Base-by-base conservation (phyloP, 2,888 invertebrate genomes). In the Marasmarcha lunaedactyla region DNA sequence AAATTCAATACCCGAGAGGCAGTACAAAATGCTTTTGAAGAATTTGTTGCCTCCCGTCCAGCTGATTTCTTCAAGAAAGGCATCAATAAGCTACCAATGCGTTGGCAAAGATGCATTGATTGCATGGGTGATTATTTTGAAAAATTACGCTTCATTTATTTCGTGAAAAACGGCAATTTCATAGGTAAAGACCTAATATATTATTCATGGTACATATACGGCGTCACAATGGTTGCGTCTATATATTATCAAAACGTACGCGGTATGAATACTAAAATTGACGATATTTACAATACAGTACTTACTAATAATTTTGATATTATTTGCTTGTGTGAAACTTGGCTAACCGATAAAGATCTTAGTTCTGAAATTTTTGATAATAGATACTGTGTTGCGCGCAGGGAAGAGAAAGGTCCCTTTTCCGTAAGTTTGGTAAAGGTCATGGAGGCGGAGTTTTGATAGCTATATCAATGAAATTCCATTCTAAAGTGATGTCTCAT, bases 231-330 rank as follows among this genome's bases (percentile, higher is more conserved):
- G 35, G 11, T 14, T 35, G 12, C 2, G 7, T 35, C 14, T 12
- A 14, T 12, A 13, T 12, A 35, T 13, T 35, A 35, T 9, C 35
- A 13, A 3, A 35, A 35, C 14, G 13, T 12, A 14, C 35, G 35
- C 6, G 33, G 33, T 6, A 11, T 33, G 12, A 33, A 33, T 11
- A 33, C 33, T 12, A 33, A 33, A 33, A 33, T 12, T n/a, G 10
- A 33, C 10, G 33, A 33, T 10, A 10, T 11, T 33, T 33, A 33
- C 10, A 33, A 33, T 33, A 9, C 35, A 12, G 3, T 35, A 11
- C 14, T 35, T 6, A 11, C 9, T 35, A 35, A 14, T 35, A 35
- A 35, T 35, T 35, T 35, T 35, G 35, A 35, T 35, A 13, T 12
- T 6, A 14, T 35, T 9, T 35, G 12, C 12, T 14, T 13, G 14